Conservation (phyloP, 1,140 invertebrate species). For the Neelides sp. region DNA sequence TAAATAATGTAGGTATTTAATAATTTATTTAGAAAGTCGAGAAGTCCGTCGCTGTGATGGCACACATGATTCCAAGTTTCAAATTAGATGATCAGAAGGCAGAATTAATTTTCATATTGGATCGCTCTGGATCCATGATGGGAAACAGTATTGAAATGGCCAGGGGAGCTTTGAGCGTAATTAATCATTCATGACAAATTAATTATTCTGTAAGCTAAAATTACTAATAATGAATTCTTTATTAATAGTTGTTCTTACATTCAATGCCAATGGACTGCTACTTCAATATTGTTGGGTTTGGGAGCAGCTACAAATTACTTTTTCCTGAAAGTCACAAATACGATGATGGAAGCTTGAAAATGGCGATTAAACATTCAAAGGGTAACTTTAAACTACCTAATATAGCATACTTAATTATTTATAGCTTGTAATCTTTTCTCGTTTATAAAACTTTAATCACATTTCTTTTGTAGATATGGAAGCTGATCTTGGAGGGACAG, state of each 20-base stretch:
- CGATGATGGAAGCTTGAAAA: slow-evolving; percentile 25
- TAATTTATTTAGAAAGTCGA: slow-evolving; percentile 14
- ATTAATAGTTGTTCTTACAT: slow-evolving; percentile 30
- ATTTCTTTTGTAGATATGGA: slow-evolving; percentile 11
- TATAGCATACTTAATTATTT: background rate
- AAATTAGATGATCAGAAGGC: slow-evolving; percentile 31
- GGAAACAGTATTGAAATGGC: slow-evolving; percentile 33
- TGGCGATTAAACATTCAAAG: slow-evolving; percentile 19
- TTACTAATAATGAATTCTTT: background rate
- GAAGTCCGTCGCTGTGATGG: slow-evolving; percentile 21
- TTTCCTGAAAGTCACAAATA: slow-evolving; percentile 30
- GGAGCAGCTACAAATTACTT: slow-evolving; percentile 21
- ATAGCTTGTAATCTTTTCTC: background rate
- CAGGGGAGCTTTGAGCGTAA: slow-evolving; percentile 33
- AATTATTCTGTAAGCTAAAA: background rate
- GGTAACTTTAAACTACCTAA: slow-evolving; percentile 9
- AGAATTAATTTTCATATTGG: slow-evolving; percentile 34
- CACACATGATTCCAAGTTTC: slow-evolving; percentile 31
- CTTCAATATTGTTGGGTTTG: slow-evolving; percentile 32
- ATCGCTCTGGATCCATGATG: slow-evolving; percentile 35
- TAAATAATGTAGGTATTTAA: no score
- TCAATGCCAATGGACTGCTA: slow-evolving; percentile 30
- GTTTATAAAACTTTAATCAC: slow-evolving; percentile 15
- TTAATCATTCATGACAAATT: background rate
- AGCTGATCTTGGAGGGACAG: slow-evolving; percentile 36